Evolutionary conservation across 2,888 invertebrate species (phyloP).

Genomic region (Clusia tigrina): DNA sequence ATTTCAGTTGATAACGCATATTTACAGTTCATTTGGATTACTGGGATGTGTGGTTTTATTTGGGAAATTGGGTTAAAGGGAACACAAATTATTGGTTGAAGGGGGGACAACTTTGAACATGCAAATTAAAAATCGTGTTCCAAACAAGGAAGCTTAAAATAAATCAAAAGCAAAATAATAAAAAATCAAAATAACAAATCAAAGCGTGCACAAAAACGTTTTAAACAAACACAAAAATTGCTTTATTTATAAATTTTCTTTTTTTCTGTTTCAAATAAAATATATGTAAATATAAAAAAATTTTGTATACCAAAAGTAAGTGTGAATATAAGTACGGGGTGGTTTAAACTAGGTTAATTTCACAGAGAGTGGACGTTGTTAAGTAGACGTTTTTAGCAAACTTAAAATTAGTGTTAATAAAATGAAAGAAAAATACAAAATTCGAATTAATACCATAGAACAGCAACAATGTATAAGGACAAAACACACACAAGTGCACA

Average conservation of each 20-base stretch:
- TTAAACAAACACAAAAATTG: constrained; percentile 24
- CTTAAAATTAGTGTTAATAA: constrained; percentile 20
- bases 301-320: neutral
- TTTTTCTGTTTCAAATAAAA: neutral
- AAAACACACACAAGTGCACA: constrained; percentile 29
- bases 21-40: too few relatives aligned
- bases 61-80: neutral
- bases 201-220: constrained; percentile 49
- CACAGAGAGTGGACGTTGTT: constrained; percentile 16
- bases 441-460: neutral
- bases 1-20: too few relatives aligned
- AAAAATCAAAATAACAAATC: constrained; percentile 34
- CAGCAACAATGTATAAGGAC: constrained; percentile 17
- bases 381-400: constrained; percentile 20
- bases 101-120: constrained; percentile 29
- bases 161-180: constrained; percentile 20
- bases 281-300: neutral
- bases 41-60: neutral
- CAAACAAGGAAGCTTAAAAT: constrained; percentile 19
- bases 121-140: constrained; percentile 31
- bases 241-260: constrained; percentile 18
- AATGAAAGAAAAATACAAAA: constrained; percentile 21
- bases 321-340: neutral
- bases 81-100: neutral
- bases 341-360: constrained; percentile 8